Conservation (phyloP, 1,140 invertebrate genomes). For the Aphelenchoides avenae region DNA sequence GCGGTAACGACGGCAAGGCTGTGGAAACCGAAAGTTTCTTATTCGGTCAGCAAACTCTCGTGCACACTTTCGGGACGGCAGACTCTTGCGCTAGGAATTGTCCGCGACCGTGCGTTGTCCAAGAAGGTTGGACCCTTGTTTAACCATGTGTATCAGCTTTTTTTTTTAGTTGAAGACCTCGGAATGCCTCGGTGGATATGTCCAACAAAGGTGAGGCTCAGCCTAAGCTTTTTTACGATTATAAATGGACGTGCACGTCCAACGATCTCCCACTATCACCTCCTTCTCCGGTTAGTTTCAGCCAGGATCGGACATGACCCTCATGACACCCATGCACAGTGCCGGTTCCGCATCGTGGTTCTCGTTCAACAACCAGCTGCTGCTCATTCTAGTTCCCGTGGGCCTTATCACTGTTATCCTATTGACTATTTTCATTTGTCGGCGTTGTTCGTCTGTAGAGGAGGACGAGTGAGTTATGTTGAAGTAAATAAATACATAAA, state of each 20-base stretch:
- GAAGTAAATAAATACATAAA: too few relatives aligned
- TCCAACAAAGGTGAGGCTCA: constrained; percentile 2
- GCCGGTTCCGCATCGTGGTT: not conserved
- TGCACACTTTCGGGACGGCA: constrained; percentile 23
- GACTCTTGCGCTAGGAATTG: constrained; percentile 20
- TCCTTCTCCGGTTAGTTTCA: not conserved
- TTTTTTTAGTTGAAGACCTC: constrained; percentile 22
- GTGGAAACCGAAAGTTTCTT: too few relatives aligned
- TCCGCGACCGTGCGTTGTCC: constrained; percentile 14
- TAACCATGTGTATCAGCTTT: not conserved
- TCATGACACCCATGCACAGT: not conserved
- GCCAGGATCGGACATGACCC: not conserved
- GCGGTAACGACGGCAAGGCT: too few relatives aligned
- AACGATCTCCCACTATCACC: not conserved
- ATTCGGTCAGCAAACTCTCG: constrained; percentile 23
- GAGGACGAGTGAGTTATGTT: too few relatives aligned
- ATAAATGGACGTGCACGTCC: not conserved
- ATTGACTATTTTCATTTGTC: constrained; percentile 11
- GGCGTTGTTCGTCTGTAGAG: not conserved
- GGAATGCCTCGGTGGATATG: constrained; percentile 33
- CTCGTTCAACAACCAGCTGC: constrained; percentile 16
- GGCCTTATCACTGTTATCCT: constrained; percentile 10
- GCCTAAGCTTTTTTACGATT: not conserved
- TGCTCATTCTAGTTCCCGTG: constrained; percentile 8
- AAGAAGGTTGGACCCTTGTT: not conserved